Evolutionary conservation across 1,140 invertebrate species (phyloP).

Genomic region (Nylanderia fulva): DNA sequence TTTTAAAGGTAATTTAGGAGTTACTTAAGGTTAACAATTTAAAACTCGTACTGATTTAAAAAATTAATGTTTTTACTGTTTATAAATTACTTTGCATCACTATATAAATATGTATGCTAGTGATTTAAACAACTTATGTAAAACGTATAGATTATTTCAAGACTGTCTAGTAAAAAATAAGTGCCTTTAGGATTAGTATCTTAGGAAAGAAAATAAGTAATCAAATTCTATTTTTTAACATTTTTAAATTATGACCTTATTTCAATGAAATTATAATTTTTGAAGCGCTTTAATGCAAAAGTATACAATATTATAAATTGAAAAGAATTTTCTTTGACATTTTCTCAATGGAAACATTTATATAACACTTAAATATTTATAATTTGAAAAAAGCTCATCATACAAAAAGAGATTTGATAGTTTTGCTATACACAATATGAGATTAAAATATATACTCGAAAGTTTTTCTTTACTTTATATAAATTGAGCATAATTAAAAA

Average conservation of each 20-base stretch:
- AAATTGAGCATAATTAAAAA: not conserved
- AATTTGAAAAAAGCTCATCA: not conserved
- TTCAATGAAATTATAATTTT: not conserved
- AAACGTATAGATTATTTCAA: not conserved
- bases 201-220: not conserved
- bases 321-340: not conserved
- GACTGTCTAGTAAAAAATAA: no score
- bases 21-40: not conserved
- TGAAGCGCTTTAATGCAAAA: not conserved
- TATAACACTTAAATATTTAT: no score
- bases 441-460: not conserved
- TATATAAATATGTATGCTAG: no score
- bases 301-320: no score
- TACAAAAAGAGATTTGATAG: not conserved
- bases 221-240: slow-evolving; percentile 1
- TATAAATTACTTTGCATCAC: not conserved
- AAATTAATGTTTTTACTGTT: slow-evolving; percentile 3
- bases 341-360: not conserved
- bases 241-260: not conserved
- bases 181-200: no score
- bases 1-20: no score
- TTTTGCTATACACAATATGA: not conserved
- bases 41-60: not conserved
- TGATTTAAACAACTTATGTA: no score
- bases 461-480: not conserved